A percentile compares a stretch with the other conserved stretches of the same genome.
These are phyloP conservation scores for Hemibagrus guttatus DNA, from an alignment of 2,797 vertebrate species.

Conservation along the genomic window DNA sequence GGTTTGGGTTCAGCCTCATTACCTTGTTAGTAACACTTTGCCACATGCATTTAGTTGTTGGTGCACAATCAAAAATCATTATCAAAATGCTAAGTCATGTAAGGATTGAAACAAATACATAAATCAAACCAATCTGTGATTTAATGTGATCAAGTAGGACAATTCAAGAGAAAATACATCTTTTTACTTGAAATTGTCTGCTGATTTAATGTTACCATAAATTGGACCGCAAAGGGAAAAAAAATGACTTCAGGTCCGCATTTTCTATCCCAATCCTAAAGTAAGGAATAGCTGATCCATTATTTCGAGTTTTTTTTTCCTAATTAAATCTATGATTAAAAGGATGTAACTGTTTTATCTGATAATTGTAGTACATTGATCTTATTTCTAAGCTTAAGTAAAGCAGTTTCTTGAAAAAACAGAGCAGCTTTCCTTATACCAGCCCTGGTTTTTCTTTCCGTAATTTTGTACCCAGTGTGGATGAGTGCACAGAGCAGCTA, in stretches of 20 bases:
- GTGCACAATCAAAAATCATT: not conserved
- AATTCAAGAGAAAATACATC: not conserved
- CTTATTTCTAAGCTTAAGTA: not conserved
- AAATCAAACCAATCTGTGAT: not conserved
- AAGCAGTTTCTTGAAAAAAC: not conserved
- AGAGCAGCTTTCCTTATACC: not conserved
- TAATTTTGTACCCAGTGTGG: constrained; percentile 58
- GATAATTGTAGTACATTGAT: not conserved
- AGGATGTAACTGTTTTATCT: not conserved
- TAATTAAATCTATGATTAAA: not conserved
- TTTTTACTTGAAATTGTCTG: too few species aligned
- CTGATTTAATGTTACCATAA: not conserved
- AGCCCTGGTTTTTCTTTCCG: not conserved
- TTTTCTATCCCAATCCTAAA: not conserved
- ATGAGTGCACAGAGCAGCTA: constrained; percentile 69
- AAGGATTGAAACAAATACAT: not conserved
- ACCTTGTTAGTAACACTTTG: not conserved
- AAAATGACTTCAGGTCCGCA: not conserved
- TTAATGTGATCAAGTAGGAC: not conserved
- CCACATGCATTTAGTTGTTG: not conserved
- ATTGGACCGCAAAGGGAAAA: not conserved
- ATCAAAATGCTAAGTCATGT: not conserved
- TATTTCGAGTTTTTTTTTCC: not conserved
- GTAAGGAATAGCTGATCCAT: too few species aligned
- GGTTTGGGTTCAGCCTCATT: not conserved